Evolutionary conservation across 2,888 invertebrate species (phyloP), one percentile per base, ranked within the genome.

Genomic region (Mimas tiliae): DNA sequence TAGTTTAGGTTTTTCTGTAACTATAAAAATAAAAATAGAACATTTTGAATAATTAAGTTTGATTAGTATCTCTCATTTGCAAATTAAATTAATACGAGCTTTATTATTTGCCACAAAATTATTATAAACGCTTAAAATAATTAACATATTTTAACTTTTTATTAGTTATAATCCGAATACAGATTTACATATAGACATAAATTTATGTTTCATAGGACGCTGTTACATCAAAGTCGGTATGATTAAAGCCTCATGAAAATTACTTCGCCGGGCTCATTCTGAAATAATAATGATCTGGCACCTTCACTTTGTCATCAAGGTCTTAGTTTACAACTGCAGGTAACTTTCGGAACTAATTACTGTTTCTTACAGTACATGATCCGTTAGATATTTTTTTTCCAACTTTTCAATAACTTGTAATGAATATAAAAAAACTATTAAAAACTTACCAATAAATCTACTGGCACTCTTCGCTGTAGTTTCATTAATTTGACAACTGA

Each of bases 381-480:
- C 6, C 16, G 12, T 11, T 38, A 12, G 6, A n/a, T 3, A 19
- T 3, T 19, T 9, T 19, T 50, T 8, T 50, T 9, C 9, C 8
- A 55, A 14, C 11, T 33, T 33, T 47, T 45, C 19, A 19, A 27
- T 34, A 19, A 58, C 9, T 48, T 27, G 38, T 38, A 34, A 11
- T 58, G 21, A 53, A 53, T 53, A 21, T 45, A 14, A 7, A 50
- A 14, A 11, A 50, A 14, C n/a, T 6, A 7, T 14, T 14, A 7
- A 34, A 47, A 65, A 82, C 91, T 90, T 70, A 93, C 93, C 93
- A 70, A 92, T 92, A 77, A 87, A 93, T 74, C 93, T 83, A 78
- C 92, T 93, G 38, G 93, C 92, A 72, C 92, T 92, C 71, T 93
- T 93, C 16, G 93, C 93, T 83, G 92, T 86, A 78, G 91, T 93